Evolutionary conservation across 2,888 invertebrate genomes (phyloP), one percentile per base, ranked within the genome.

Genomic region (Hecatera dysodea): DNA sequence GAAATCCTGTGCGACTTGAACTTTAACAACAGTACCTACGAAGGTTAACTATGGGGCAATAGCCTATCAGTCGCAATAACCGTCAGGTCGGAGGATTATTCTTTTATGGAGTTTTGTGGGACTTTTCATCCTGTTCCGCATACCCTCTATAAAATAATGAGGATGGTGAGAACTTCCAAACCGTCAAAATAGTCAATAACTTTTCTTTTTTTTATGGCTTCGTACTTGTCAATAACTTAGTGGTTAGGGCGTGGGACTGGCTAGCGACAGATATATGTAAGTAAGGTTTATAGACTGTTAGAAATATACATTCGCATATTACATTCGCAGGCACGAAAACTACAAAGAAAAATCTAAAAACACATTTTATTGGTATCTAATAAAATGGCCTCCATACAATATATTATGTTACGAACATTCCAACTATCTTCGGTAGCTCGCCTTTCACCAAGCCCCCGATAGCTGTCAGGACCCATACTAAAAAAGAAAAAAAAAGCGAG

Each of bases 401-500:
- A 52, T 62, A 69, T 50, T 44, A 61, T 61, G 50, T 76, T 76
- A 27, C 39, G 39, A 78, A 59, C 33, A 66, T 78, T 52, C 65
- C 66, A 65, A 48, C 52, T 60, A 65, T 46, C 19, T 52, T 67
- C 39, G 39, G 24, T 17, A 44, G 59, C 59, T 60, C 53, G 62
- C 44, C 22, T 65, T 66, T 68, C 65, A 65, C 42, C 65, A 80
- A 59, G 22, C 22, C 39, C 53, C 63, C 50, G 29, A 72, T 53
- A 74, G 77, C 69, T 72, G 71, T 67, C 63, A 75, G 53, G 56
- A n/a, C 46, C 22, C 46, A 55, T 22, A 33, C 55, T 56, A 57
- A 48, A 39, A 63, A 69, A 67, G 75, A 57, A 48, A 39, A 63
- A 69, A 67, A 79, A 68, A 52, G 72, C 67, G 48, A 72, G 67